Conservation (phyloP, 1,140 invertebrate species). For the Apis mellifera region DNA sequence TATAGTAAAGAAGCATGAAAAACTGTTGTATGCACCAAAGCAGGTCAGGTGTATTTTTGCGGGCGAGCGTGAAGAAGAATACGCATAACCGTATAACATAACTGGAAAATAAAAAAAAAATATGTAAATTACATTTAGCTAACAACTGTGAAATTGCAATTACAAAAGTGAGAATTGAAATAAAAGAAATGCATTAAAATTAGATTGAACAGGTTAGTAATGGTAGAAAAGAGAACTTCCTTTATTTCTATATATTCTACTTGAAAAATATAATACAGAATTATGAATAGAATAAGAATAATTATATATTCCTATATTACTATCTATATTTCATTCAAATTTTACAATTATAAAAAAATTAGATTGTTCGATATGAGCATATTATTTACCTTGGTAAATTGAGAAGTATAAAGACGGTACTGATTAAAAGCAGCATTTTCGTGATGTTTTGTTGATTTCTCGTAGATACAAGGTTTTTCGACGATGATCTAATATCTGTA, state of each 20-base stretch:
- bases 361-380: not conserved
- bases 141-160: not conserved
- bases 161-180: too few species aligned
- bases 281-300: not conserved
- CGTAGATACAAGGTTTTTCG: conserved; percentile 78
- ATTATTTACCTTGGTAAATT: conserved; percentile 82
- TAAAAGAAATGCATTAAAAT: too few species aligned
- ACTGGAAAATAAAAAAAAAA: conserved; percentile 70
- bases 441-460: conserved; percentile 82
- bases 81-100: conserved; percentile 83
- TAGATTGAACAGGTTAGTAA: too few species aligned
- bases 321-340: not conserved
- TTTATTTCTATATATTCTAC: too few species aligned
- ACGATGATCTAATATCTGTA: conserved; percentile 78
- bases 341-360: not conserved
- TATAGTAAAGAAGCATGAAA: conserved; percentile 84
- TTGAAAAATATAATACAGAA: not conserved
- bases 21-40: conserved; percentile 83
- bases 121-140: not conserved
- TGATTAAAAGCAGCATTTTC: conserved; percentile 83
- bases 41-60: conserved; percentile 73
- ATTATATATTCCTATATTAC: not conserved
- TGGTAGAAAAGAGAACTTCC: too few species aligned
- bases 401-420: conserved; percentile 82
- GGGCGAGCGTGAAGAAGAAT: conserved; percentile 80